phyloP scores from a whole-genome alignment of 2,797 vertebrate species.

The Lacerta agilis region DNA sequence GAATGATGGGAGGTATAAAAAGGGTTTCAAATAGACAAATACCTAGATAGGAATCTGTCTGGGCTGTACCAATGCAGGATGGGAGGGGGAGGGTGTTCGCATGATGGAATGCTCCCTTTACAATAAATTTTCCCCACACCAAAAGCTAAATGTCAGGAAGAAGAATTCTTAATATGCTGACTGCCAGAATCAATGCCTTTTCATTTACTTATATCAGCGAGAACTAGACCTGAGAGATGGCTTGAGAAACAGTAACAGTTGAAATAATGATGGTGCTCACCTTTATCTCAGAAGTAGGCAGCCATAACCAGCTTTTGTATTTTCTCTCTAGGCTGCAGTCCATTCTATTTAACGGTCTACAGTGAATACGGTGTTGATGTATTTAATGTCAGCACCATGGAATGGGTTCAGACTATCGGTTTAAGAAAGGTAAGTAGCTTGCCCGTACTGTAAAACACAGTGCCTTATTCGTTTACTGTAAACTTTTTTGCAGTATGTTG shows the following conservation, averaged over 20 bases:
- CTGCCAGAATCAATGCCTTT: not conserved
- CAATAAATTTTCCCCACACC: not conserved
- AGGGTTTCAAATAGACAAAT: no score
- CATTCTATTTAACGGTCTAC: conserved; percentile 91
- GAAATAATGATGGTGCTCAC: not conserved
- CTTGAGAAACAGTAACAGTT: not conserved
- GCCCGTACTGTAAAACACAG: not conserved
- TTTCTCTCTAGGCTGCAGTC: conserved; percentile 85
- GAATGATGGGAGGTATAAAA: no score
- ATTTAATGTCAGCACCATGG: conserved; percentile 90
- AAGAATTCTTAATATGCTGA: not conserved
- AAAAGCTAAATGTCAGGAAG: not conserved
- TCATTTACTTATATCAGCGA: not conserved
- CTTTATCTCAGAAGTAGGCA: conserved; percentile 12
- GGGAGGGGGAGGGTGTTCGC: no score
- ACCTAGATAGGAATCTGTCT: not conserved
- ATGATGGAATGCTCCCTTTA: not conserved
- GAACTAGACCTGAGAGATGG: not conserved
- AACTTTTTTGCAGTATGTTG: not conserved
- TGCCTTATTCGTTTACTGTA: not conserved
- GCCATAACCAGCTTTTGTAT: conserved; percentile 51
- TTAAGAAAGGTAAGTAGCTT: conserved; percentile 85
- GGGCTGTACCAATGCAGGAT: not conserved
- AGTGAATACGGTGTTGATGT: conserved; percentile 94
- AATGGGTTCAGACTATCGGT: conserved; percentile 97